Base-by-base conservation (phyloP, 2,797 vertebrate species). In the Lemur catta region DNA sequence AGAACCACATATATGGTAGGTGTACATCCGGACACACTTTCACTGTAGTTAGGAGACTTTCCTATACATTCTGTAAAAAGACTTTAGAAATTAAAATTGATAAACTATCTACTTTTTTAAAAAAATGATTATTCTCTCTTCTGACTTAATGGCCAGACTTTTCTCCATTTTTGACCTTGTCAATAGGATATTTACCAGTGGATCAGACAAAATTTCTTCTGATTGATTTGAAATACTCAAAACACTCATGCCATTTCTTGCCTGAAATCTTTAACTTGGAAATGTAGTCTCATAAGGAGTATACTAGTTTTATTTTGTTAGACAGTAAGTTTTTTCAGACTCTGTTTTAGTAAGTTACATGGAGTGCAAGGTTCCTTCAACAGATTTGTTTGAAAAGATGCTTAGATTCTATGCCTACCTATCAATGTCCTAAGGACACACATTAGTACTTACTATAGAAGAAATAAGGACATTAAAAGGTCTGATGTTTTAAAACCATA, bases 101-200 rank as follows among this genome's bases (percentile, higher is more conserved):
- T 98, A 97, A 98, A 97, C 96, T 97, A 85, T 97, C 97, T 93
- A 91, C 96, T 97, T 97, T 97, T 97, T 98, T 72, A 59, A 96
- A 94, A 41, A 63, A 87, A 98, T 97, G 94, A 97, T 97, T 98
- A 96, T 95, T 98, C n/a, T 97, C 2, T 30, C 87, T 98, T 95
- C 96, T 89, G 80, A 95, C 97, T 97, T 97, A 89, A 93, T 97
- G 96, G 95, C 87, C 97, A 95, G 96, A 91, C 81, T 97, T 97
- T 97, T 97, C 96, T 98, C 97, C 98, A 97, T 96, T 98, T 95
- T 97, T 98, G 98, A 98, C 97, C 98, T 98, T 98, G 97, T 97
- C 97, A 97, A 97, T 94, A 97, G 97, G 98, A 96, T 97, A 97
- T 97, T 98, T 98, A 98, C 95, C 93, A 98, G 75, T 59, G 93